Conservation (phyloP, 35 echinoderm and acorn worm genomes). For the Chiridota heheva region DNA sequence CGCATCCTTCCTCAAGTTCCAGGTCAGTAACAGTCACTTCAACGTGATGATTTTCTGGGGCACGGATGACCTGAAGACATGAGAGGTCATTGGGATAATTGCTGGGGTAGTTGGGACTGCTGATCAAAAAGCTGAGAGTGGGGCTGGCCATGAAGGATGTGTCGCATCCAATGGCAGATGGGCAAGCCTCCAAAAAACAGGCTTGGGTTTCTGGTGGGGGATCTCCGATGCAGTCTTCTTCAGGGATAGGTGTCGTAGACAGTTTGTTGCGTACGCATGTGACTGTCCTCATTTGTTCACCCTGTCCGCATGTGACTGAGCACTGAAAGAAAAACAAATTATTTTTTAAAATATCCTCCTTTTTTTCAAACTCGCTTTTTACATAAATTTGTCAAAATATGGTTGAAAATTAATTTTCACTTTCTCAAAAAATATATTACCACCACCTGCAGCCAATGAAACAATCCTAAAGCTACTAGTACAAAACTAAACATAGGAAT, state of each 20-base stretch:
- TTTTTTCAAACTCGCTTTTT: not conserved
- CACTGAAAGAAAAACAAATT: slow-evolving; percentile 47
- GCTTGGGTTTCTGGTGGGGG: not conserved
- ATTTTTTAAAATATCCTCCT: not conserved
- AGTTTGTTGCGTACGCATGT: slow-evolving; percentile 28
- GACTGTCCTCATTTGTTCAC: slow-evolving; percentile 14
- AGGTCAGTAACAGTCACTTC: slow-evolving; percentile 69
- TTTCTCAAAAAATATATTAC: not conserved
- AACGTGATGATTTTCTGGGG: slow-evolving; percentile 31
- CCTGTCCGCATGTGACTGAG: slow-evolving; percentile 74
- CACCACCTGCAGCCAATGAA: too few species aligned
- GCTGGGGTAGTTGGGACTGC: slow-evolving; percentile 60
- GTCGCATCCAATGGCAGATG: slow-evolving; percentile 42
- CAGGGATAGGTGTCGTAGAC: slow-evolving; percentile 1
- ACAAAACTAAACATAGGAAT: too few species aligned
- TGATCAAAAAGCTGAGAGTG: not conserved
- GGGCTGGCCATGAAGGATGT: slow-evolving; percentile 8
- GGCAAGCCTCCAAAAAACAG: slow-evolving; percentile 8
- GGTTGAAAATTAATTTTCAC: not conserved
- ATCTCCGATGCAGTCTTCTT: not conserved
- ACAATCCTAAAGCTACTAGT: too few species aligned
- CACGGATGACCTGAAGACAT: slow-evolving; percentile 25
- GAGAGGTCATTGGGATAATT: slow-evolving; percentile 70
- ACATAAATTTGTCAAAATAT: not conserved
- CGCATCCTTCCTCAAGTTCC: slow-evolving; percentile 45